These are phyloP conservation scores for Lapara coniferarum DNA, from an alignment of 2,888 invertebrate species.

Conservation along the genomic window DNA sequence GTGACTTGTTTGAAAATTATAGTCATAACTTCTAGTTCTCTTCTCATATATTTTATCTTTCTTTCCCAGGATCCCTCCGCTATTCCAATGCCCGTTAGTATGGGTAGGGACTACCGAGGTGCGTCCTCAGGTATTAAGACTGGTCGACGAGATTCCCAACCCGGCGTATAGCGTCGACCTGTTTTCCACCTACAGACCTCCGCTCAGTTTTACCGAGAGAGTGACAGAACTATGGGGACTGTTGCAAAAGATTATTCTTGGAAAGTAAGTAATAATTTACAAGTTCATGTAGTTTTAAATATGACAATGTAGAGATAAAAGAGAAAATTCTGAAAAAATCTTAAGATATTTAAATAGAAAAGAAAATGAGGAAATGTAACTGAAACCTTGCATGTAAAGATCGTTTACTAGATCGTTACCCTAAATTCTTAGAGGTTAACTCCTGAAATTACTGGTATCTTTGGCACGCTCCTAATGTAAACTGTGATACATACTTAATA, in stretches of 20 bases:
- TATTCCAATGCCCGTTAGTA: conserved; percentile 63
- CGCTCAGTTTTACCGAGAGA: conserved; percentile 55
- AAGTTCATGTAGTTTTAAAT: no score
- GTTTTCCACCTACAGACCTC: conserved; percentile 49
- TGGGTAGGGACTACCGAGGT: conserved; percentile 64
- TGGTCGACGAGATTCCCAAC: conserved; percentile 62
- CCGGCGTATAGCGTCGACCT: conserved; percentile 62
- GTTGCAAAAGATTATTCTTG: conserved; percentile 44
- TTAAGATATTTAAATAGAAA: no score
- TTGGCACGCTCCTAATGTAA: no score
- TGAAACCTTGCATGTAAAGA: no score
- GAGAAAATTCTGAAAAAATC: no score
- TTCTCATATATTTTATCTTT: conserved; percentile 3
- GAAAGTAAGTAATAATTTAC: conserved; percentile 51
- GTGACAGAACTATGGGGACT: conserved; percentile 48
- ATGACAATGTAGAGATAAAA: no score
- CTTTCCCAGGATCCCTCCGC: conserved; percentile 55
- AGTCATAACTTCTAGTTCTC: neutral
- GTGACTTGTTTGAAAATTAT: no score
- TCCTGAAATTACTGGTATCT: no score
- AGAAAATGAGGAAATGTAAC: no score
- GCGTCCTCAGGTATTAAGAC: conserved; percentile 55
- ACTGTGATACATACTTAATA: no score
- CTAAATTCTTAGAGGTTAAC: no score
- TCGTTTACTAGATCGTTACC: no score